Evolutionary conservation across 2,113 vertebrate genomes (phyloP).

Genomic region (Tinamus guttatus): DNA sequence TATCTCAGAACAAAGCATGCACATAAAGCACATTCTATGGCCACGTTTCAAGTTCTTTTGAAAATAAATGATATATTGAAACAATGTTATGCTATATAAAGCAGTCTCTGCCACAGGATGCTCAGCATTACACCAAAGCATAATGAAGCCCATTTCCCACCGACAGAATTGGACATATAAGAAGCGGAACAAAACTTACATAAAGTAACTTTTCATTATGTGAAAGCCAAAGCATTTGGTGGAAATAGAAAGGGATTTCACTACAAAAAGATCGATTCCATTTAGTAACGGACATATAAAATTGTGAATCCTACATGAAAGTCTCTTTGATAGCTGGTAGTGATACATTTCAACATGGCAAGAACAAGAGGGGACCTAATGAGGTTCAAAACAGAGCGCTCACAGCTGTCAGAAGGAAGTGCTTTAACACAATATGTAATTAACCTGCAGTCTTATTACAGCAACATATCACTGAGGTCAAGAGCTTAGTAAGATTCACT

Average conservation of each 20-base stretch:
- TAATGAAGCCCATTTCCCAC: conserved; percentile 12
- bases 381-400: conserved; percentile 10
- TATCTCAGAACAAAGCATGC: conserved; percentile 54
- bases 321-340: not conserved
- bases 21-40: conserved; percentile 59
- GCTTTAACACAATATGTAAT: conserved; percentile 42
- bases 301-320: not conserved
- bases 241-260: not conserved
- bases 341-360: not conserved
- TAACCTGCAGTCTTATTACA: conserved; percentile 34
- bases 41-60: conserved; percentile 56
- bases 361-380: not conserved
- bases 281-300: not conserved
- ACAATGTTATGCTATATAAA: conserved; percentile 48
- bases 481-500: conserved; percentile 25
- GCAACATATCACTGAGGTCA: not conserved
- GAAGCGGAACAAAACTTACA: not conserved
- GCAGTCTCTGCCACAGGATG: not conserved
- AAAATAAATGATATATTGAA: conserved; percentile 69
- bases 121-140: not conserved
- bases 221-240: not conserved
- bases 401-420: conserved; percentile 29
- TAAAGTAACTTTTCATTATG: not conserved
- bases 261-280: not conserved
- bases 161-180: not conserved